Percentiles rank a stretch among this genome's conserved stretches.
Conservation (phyloP, 2,888 invertebrate species). For the Agrenia bidenticulata region DNA sequence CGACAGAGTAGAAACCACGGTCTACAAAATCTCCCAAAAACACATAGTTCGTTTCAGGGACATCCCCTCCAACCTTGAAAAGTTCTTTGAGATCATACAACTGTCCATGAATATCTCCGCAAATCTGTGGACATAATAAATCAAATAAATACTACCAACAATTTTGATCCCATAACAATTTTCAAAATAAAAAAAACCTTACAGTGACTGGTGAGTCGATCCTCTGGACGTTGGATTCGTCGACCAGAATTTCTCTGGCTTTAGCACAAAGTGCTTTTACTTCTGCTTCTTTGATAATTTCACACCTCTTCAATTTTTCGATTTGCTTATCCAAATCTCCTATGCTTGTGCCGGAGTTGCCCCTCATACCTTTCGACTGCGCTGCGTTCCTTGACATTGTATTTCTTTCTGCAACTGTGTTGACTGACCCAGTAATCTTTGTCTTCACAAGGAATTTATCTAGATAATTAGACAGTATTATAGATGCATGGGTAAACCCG, state of each 20-base stretch:
- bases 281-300: constrained; percentile 92
- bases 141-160: neutral
- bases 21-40: constrained; percentile 99
- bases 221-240: constrained; percentile 98
- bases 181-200: too few relatives aligned
- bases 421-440: too few relatives aligned
- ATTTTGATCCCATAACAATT: constrained; percentile 36
- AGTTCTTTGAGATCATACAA: constrained; percentile 97
- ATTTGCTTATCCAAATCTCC: constrained; percentile 95
- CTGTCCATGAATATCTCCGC: constrained; percentile 99
- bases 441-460: too few relatives aligned
- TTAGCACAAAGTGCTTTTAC: constrained; percentile 98
- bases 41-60: constrained; percentile 97
- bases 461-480: too few relatives aligned
- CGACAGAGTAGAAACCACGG: constrained; percentile 97
- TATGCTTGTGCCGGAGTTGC: too few relatives aligned
- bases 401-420: too few relatives aligned
- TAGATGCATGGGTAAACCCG: too few relatives aligned
- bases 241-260: constrained; percentile 96
- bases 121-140: constrained; percentile 68
- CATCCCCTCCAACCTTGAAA: constrained; percentile 98
- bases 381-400: too few relatives aligned
- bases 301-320: constrained; percentile 95
- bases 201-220: constrained; percentile 99
- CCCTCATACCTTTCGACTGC: too few relatives aligned